These are phyloP conservation scores for Trichonephila inaurata DNA, from an alignment of 1,140 invertebrate genomes.

Conservation along the genomic window DNA sequence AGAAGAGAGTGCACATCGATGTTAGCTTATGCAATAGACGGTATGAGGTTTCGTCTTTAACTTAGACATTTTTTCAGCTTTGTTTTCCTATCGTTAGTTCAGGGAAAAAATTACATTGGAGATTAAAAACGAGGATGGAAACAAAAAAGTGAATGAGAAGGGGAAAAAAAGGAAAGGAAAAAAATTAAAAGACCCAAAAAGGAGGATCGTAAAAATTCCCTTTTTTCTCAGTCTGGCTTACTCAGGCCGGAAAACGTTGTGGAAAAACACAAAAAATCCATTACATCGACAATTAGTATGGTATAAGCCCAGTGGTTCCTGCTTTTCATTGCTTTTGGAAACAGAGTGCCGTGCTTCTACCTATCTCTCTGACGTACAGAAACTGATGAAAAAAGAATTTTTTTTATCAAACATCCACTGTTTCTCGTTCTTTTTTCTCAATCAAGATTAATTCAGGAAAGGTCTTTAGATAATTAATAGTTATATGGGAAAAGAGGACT, in stretches of 20 bases:
- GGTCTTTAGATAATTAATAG: constrained; percentile 65
- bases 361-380: neutral
- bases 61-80: constrained; percentile 57
- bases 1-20: constrained; percentile 37
- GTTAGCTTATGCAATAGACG: constrained; percentile 70
- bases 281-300: constrained; percentile 68
- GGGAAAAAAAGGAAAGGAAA: constrained; percentile 8
- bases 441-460: constrained; percentile 56
- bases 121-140: constrained; percentile 52
- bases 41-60: constrained; percentile 69
- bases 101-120: constrained; percentile 54
- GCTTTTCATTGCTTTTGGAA: constrained; percentile 61
- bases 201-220: constrained; percentile 40
- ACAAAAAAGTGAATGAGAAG: neutral
- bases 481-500: constrained; percentile 53
- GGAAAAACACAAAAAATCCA: constrained; percentile 72
- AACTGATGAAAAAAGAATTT: constrained; percentile 32
- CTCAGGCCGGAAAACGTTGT: neutral
- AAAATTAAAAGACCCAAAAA: constrained; percentile 20
- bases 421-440: constrained; percentile 34
- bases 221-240: constrained; percentile 35
- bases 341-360: constrained; percentile 41
- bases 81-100: constrained; percentile 58
- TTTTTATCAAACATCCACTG: constrained; percentile 53
- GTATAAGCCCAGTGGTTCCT: constrained; percentile 48